Conservation (phyloP, 92 coral and sea anemone genomes). For the Siderastrea radians region DNA sequence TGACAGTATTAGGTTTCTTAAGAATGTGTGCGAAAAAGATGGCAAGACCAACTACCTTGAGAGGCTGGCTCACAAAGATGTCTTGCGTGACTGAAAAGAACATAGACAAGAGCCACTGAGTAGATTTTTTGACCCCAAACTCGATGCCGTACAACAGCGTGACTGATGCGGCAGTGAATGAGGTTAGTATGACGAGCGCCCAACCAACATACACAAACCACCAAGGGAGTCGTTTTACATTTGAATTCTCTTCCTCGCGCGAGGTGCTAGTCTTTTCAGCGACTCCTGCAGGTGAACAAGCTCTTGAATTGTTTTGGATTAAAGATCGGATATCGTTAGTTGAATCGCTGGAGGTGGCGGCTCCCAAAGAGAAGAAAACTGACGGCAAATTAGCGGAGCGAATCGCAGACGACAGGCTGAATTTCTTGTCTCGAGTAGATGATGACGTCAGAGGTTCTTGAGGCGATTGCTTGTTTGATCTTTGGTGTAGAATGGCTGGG, state of each 20-base stretch:
- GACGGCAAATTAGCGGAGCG: slow-evolving; percentile 37
- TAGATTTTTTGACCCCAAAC: slow-evolving; percentile 88
- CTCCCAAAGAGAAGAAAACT: not conserved
- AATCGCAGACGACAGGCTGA: slow-evolving; percentile 6
- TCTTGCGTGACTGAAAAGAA: slow-evolving; percentile 90
- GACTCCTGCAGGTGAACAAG: slow-evolving; percentile 15
- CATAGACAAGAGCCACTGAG: slow-evolving; percentile 93
- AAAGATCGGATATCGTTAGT: slow-evolving; percentile 10
- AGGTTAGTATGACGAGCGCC: slow-evolving; percentile 73
- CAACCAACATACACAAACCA: slow-evolving; percentile 94
- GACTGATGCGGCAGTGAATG: slow-evolving; percentile 76
- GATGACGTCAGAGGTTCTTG: not conserved
- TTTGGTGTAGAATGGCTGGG: slow-evolving; percentile 1
- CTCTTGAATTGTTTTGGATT: slow-evolving; percentile 17
- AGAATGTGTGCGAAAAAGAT: slow-evolving; percentile 80
- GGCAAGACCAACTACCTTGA: slow-evolving; percentile 86
- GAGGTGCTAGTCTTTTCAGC: not conserved
- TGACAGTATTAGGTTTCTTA: slow-evolving; percentile 74
- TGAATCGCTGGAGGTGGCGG: not conserved
- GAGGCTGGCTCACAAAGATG: slow-evolving; percentile 91
- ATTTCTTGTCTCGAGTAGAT: not conserved
- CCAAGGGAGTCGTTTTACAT: slow-evolving; percentile 72
- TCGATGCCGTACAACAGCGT: slow-evolving; percentile 88
- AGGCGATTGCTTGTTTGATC: not conserved
- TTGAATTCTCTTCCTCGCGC: not conserved